phyloP scores from a whole-genome alignment of 2,888 invertebrate species.

The Nomada flava region DNA sequence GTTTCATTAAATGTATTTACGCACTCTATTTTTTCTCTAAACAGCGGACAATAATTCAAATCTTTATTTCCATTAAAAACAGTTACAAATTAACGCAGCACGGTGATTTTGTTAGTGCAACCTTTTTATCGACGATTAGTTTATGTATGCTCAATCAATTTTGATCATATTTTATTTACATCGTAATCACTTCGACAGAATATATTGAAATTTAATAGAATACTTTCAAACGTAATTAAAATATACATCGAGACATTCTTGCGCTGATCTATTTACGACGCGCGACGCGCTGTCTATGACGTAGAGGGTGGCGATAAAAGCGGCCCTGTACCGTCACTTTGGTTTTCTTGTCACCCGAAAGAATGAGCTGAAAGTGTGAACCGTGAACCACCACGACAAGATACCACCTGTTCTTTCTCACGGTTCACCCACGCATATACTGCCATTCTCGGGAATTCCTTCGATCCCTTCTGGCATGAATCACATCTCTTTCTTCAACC shows the following conservation, averaged over 20 bases:
- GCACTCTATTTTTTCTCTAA: slow-evolving; percentile 9
- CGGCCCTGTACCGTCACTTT: slow-evolving; percentile 75
- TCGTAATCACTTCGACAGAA: background rate
- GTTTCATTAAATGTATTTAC: slow-evolving; percentile 24
- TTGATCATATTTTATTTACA: background rate
- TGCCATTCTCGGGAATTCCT: slow-evolving; percentile 67
- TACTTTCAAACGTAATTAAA: too few relatives aligned
- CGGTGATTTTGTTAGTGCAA: background rate
- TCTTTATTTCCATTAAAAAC: background rate
- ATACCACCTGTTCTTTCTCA: slow-evolving; percentile 80
- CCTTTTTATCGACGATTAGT: background rate
- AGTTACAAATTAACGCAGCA: background rate
- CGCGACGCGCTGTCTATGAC: background rate
- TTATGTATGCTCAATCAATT: background rate
- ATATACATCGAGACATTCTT: background rate
- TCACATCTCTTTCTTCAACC: slow-evolving; percentile 64
- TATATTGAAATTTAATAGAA: too few relatives aligned
- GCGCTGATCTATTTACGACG: slow-evolving; percentile 5
- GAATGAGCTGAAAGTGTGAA: slow-evolving; percentile 78
- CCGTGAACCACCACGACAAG: slow-evolving; percentile 80
- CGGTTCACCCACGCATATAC: slow-evolving; percentile 75
- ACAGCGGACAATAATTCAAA: background rate
- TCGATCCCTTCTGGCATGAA: slow-evolving; percentile 57
- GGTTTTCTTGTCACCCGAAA: slow-evolving; percentile 77
- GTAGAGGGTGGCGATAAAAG: slow-evolving; percentile 51